Conservation (phyloP, 2,888 invertebrate genomes). For the Palloptera scutellata region DNA sequence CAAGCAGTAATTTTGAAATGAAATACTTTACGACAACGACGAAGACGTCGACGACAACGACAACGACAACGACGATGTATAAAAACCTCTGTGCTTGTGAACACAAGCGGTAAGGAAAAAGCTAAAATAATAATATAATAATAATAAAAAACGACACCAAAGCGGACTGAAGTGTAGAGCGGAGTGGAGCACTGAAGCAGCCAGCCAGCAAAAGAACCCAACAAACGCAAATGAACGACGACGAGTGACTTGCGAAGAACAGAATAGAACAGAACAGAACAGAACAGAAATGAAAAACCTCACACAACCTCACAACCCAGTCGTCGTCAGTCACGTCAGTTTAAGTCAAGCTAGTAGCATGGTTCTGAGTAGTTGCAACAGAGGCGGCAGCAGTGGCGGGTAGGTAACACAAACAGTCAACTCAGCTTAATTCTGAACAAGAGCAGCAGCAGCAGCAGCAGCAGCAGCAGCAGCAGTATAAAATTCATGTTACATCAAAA, state of each 20-base stretch:
- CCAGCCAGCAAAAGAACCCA: conserved; percentile 10
- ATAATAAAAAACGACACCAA: conserved; percentile 13
- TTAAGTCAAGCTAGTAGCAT: conserved; percentile 2
- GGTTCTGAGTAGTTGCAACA: background rate
- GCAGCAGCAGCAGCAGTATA: conserved; percentile 9
- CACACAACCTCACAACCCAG: background rate
- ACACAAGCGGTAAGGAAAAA: conserved; percentile 25
- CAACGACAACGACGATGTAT: conserved; percentile 5
- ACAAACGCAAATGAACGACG: background rate
- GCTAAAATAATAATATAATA: conserved; percentile 34
- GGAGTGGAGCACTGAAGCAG: background rate
- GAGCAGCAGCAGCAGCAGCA: conserved; percentile 14
- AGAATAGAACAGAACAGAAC: no score
- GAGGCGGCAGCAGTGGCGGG: conserved; percentile 2
- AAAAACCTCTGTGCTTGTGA: conserved; percentile 17
- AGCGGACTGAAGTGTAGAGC: background rate
- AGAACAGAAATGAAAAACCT: conserved; percentile 2
- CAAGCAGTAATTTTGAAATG: conserved; percentile 22
- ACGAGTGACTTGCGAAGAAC: background rate
- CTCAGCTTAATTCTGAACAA: conserved; percentile 20
- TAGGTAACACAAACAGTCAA: background rate
- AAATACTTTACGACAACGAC: conserved; percentile 24
- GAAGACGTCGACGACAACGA: conserved; percentile 6
- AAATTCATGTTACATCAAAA: no score
- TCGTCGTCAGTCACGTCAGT: background rate